Evolutionary conservation across 2,797 vertebrate genomes (phyloP).

Genomic region (Syngnathus acus): DNA sequence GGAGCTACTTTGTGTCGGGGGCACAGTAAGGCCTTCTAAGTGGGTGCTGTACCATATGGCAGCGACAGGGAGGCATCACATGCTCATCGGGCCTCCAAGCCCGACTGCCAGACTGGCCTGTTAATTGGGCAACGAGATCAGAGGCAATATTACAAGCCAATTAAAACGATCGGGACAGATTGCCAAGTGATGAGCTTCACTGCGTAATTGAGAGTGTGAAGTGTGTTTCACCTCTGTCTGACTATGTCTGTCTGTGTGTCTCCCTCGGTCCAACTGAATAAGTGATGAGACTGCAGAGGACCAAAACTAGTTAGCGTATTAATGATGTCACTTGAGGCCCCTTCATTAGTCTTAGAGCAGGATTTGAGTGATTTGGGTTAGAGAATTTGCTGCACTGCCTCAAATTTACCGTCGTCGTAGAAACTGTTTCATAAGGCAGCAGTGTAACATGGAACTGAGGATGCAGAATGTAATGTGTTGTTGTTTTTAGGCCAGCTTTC

Average conservation of each 20-base stretch:
- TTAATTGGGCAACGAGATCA: conserved; percentile 99
- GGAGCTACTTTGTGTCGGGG: conserved; percentile 31
- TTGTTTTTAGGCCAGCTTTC: conserved; percentile 8
- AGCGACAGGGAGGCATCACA: conserved; percentile 85
- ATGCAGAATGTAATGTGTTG: conserved; percentile 26
- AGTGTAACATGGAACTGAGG: conserved; percentile 18
- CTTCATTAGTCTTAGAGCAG: conserved; percentile 46
- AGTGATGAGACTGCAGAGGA: conserved; percentile 88
- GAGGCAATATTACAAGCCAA: conserved; percentile 99
- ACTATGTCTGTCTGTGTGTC: conserved; percentile 32
- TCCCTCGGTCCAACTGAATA: conserved; percentile 78
- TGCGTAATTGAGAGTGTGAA: conserved; percentile 98
- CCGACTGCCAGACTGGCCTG: conserved; percentile 96
- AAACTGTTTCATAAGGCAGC: conserved; percentile 20
- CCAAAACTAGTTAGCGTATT: conserved; percentile 90
- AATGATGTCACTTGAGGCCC: conserved; percentile 79
- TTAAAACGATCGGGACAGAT: conserved; percentile 99
- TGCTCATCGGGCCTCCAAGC: conserved; percentile 83
- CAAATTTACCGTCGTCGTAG: conserved; percentile 22
- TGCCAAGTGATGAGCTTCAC: conserved; percentile 98
- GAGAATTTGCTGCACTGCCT: conserved; percentile 30
- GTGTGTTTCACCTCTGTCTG: conserved; percentile 74
- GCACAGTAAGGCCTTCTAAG: conserved; percentile 77
- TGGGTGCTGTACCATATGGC: conserved; percentile 91
- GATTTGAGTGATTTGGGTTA: conserved; percentile 24